Percentiles rank a stretch among this genome's conserved stretches.
Evolutionary conservation across 2,113 vertebrate species (phyloP).

Genomic region (Ascaphus truei): DNA sequence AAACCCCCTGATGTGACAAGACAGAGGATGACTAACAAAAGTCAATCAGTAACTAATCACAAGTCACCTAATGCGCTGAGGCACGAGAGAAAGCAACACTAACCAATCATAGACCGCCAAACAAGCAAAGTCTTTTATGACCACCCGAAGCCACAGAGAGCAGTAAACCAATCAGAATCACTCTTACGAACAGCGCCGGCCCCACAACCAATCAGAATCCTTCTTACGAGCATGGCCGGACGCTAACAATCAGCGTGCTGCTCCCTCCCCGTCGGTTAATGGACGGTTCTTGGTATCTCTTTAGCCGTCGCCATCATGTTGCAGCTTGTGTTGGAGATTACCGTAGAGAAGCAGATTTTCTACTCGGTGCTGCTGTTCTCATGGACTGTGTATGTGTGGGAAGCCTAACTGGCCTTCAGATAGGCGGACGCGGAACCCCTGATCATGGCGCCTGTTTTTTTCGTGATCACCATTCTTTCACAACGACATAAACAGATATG

Average conservation of each 20-base stretch:
- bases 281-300: constrained; percentile 20
- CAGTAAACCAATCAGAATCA: not conserved
- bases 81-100: too few relatives aligned
- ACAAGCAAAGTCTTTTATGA: too few relatives aligned
- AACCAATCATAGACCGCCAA: not conserved
- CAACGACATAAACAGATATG: too few relatives aligned
- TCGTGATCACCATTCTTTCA: too few relatives aligned
- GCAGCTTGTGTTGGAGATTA: constrained; percentile 59
- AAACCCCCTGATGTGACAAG: too few relatives aligned
- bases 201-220: too few relatives aligned
- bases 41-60: too few relatives aligned
- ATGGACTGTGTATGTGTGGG: constrained; percentile 92
- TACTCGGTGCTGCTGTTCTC: constrained; percentile 86
- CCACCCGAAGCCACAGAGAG: too few relatives aligned
- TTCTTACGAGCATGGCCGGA: not conserved
- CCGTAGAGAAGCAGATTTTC: constrained; percentile 79
- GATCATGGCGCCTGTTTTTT: too few relatives aligned
- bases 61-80: too few relatives aligned
- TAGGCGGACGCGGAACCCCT: too few relatives aligned
- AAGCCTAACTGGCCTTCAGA: constrained; percentile 85
- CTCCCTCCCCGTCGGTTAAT: not conserved
- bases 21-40: too few relatives aligned
- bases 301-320: constrained; percentile 51
- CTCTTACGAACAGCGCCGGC: not conserved
- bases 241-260: not conserved